Base-by-base conservation (phyloP, 2,888 invertebrate genomes). In the Eucera pruinosa region DNA sequence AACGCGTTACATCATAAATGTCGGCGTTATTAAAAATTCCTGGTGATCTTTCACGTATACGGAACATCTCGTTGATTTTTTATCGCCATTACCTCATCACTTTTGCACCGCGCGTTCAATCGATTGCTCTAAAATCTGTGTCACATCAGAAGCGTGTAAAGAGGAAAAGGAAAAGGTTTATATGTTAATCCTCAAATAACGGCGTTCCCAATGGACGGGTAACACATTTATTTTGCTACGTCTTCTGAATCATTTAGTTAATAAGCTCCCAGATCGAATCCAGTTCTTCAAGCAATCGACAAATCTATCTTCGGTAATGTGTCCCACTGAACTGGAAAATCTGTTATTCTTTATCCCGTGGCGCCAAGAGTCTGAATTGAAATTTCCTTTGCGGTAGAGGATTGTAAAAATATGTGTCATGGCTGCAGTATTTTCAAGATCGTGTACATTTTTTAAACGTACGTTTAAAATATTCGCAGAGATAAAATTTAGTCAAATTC, bases 41-140 rank as follows among this genome's bases (percentile, higher is more conserved):
- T n/a, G n/a, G n/a, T n/a, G n/a, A n/a, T n/a, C n/a, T 33, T 33
- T 33, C 33, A 33, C 13, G 23, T 15, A 13, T 45, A 60, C n/a
- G 2, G 20, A 23, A 33, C 33, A 45, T 15, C 45, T 41, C n/a
- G 45, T 33, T 25, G 30, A 7, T 41, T n/a, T n/a, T n/a, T n/a
- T n/a, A n/a, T n/a, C n/a, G n/a, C n/a, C n/a, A n/a, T n/a, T n/a
- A n/a, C n/a, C n/a, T n/a, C n/a, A n/a, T n/a, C n/a, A n/a, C n/a
- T n/a, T n/a, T n/a, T n/a, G n/a, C n/a, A n/a, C n/a, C n/a, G n/a
- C n/a, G n/a, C n/a, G n/a, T n/a, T n/a, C n/a, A n/a, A n/a, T n/a
- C n/a, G n/a, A n/a, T n/a, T n/a, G n/a, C n/a, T n/a, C n/a, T n/a
- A 27, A 39, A 64, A 64, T 64, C 20, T 64, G 11, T 30, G 50